These are phyloP conservation scores for Clinocottus analis DNA, from an alignment of 2,113 vertebrate genomes.

Conservation along the genomic window DNA sequence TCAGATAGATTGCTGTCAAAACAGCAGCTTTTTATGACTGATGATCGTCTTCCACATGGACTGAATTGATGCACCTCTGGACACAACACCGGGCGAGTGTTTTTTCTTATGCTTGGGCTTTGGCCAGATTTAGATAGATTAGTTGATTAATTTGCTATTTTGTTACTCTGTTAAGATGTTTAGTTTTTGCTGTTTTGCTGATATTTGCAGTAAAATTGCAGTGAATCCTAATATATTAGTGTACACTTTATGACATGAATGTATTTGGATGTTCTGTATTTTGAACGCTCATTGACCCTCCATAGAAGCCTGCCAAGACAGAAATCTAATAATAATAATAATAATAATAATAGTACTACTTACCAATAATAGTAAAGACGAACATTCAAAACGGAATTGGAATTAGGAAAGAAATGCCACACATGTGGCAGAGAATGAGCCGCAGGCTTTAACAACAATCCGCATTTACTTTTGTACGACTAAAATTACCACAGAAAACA, in stretches of 20 bases:
- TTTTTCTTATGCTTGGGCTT: neutral
- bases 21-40: constrained; percentile 55
- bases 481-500: neutral
- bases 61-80: constrained; percentile 39
- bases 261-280: neutral
- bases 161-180: neutral
- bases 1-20: constrained; percentile 64
- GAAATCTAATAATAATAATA: neutral
- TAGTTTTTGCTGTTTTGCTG: neutral
- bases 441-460: neutral
- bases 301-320: neutral
- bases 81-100: neutral
- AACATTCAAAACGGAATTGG: neutral
- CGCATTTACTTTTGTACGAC: neutral
- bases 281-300: neutral
- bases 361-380: neutral
- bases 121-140: neutral
- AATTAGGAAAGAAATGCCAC: too few relatives aligned
- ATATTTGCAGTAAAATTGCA: neutral
- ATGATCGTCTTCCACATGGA: constrained; percentile 42
- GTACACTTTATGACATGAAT: neutral
- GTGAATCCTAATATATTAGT: neutral
- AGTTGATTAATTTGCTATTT: neutral
- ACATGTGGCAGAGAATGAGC: neutral
- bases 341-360: too few relatives aligned